Percentiles rank a stretch among this genome's conserved stretches.
Evolutionary conservation across 2,888 invertebrate genomes (phyloP).

Genomic region (Protodeltote pygarga): DNA sequence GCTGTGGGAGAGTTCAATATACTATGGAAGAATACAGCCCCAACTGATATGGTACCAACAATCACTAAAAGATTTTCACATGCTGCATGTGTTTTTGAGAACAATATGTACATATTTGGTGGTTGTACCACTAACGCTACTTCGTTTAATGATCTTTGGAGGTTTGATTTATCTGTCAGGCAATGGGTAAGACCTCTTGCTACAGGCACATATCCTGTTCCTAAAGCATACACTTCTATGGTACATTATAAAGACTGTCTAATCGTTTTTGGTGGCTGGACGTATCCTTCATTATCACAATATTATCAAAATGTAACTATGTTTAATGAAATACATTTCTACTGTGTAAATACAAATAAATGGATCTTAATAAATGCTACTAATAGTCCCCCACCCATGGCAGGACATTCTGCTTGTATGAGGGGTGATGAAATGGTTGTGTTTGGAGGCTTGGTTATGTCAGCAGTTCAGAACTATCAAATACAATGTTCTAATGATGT

Average conservation of each 20-base stretch:
- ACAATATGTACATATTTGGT: constrained; percentile 98
- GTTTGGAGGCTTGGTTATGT: constrained; percentile 90
- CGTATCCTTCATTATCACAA: constrained; percentile 95
- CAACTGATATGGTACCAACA: constrained; percentile 88
- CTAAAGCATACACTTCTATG: constrained; percentile 97
- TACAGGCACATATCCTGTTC: constrained; percentile 96
- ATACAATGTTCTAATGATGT: constrained; percentile 92
- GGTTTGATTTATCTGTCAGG: constrained; percentile 94
- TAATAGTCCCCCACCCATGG: constrained; percentile 93
- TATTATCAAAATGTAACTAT: constrained; percentile 94
- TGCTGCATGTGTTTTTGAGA: constrained; percentile 93
- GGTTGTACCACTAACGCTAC: constrained; percentile 98
- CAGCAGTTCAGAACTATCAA: constrained; percentile 79
- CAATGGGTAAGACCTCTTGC: constrained; percentile 95
- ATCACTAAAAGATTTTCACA: constrained; percentile 97
- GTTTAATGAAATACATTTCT: constrained; percentile 97
- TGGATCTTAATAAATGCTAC: constrained; percentile 91
- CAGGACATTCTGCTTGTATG: constrained; percentile 97
- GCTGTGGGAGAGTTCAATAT: constrained; percentile 92
- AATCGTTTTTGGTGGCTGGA: constrained; percentile 98
- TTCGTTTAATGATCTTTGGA: constrained; percentile 98
- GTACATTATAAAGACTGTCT: constrained; percentile 94
- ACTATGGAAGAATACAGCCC: constrained; percentile 90
- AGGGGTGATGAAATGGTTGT: constrained; percentile 94
- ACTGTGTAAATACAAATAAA: constrained; percentile 92